Evolutionary conservation across 2,888 invertebrate genomes (phyloP).

Genomic region (Panopea generosa): DNA sequence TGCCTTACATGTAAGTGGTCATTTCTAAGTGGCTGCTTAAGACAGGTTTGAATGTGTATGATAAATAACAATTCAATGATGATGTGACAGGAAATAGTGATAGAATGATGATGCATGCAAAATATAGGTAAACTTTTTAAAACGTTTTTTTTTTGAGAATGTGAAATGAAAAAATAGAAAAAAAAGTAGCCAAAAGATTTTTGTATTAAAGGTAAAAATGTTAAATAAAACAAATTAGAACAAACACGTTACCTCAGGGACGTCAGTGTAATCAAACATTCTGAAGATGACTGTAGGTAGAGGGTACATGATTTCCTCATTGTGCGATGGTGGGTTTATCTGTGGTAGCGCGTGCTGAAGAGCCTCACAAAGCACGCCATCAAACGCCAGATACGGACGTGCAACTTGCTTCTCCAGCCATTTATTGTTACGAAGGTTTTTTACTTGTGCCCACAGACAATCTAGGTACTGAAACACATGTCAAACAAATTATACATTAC

Average conservation of each 20-base stretch:
- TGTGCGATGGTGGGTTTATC: conserved; percentile 96
- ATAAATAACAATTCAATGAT: too few relatives aligned
- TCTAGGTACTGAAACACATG: conserved; percentile 91
- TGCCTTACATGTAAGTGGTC: too few relatives aligned
- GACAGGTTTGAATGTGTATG: too few relatives aligned
- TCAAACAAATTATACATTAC: conserved; percentile 1
- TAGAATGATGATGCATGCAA: too few relatives aligned
- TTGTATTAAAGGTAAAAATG: too few relatives aligned
- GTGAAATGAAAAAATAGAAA: too few relatives aligned
- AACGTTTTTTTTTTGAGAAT: too few relatives aligned
- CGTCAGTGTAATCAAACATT: conserved; percentile 99
- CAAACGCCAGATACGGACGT: conserved; percentile 96
- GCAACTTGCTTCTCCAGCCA: conserved; percentile 99
- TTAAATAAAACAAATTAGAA: too few relatives aligned
- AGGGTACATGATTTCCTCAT: conserved; percentile 95
- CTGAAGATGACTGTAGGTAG: conserved; percentile 97
- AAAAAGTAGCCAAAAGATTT: too few relatives aligned
- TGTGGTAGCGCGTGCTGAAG: conserved; percentile 97
- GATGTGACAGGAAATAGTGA: too few relatives aligned
- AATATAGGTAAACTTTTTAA: too few relatives aligned
- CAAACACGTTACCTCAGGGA: conserved; percentile 90
- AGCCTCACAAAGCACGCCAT: conserved; percentile 97
- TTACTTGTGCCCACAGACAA: conserved; percentile 97
- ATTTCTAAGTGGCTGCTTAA: too few relatives aligned
- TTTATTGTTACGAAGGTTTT: conserved; percentile 95